These are phyloP conservation scores for Dryobota labecula DNA, from an alignment of 2,888 invertebrate genomes.

Conservation along the genomic window DNA sequence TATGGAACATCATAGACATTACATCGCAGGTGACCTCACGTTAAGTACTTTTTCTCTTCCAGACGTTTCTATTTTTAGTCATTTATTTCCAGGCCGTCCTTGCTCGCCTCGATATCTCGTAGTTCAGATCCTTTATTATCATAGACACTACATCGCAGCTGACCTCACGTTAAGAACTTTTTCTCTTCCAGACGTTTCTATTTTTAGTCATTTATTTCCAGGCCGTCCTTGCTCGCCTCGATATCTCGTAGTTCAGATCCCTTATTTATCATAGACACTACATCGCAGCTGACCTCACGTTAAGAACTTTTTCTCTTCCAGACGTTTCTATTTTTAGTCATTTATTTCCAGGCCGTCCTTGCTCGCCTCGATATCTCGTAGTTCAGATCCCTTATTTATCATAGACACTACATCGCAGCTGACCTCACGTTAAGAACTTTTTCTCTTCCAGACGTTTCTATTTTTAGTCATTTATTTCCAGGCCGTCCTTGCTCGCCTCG, in stretches of 20 bases:
- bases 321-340: slow-evolving; percentile 17
- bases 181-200: slow-evolving; percentile 3
- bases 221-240: not conserved
- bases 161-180: not conserved
- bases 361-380: slow-evolving; percentile 9
- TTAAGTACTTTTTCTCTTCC: not conserved
- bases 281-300: not conserved
- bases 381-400: not conserved
- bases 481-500: not conserved
- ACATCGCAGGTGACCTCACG: not conserved
- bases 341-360: not conserved
- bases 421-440: not conserved
- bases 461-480: slow-evolving; percentile 18
- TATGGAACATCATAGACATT: not conserved
- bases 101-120: slow-evolving; percentile 5
- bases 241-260: too few species aligned
- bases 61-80: slow-evolving; percentile 19
- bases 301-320: not conserved
- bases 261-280: not conserved
- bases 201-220: slow-evolving; percentile 18
- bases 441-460: slow-evolving; percentile 3
- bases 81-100: not conserved
- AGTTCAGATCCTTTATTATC: not conserved
- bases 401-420: not conserved
- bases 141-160: not conserved